Evolutionary conservation across 2,113 vertebrate species (phyloP), one percentile per base, ranked within the genome.

Genomic region (Lampris incognitus): DNA sequence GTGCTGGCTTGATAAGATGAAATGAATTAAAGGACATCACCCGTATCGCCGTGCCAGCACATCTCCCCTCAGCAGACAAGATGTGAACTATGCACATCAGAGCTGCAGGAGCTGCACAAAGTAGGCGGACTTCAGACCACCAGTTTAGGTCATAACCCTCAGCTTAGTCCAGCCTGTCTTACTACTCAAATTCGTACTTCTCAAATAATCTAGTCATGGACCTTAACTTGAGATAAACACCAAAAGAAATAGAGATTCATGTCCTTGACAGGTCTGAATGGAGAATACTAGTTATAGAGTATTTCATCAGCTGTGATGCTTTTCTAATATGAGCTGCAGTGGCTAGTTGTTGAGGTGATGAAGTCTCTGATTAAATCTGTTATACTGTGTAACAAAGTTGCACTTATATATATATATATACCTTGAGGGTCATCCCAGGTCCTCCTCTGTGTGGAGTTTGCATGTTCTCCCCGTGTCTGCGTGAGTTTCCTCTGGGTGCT

Each of bases 21-120:
- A 86, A 86, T 52, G 66, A 78, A 81, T 89, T 85, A 91, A 91
- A 92, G 88, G 89, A 83, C 89, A 88, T 89, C 83, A 86, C 85
- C 66, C 57, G 72, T 83, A 88, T 6, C 10, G 89, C 91, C 86
- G 88, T 11, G 76, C 61, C 81, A 86, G 89, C 87, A 89, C 66
- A 74, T 91, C 68, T 44, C 55, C 86, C 75, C 69, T 74, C 65
- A 36, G 72, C 58, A 69, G 52, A 50, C 49, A 72, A 60, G 68
- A 79, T 63, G 59, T 79, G 56, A 74, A 87, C 86, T 74, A 85
- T 78, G 88, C 79, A 88, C 87, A 83, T 85, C 69, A 85, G 76
- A 83, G 54, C 46, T 1, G n/a, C 71, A 52, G 78, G 83, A 72
- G 79, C 74, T 56, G 82, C 75, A 75, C 50, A 10, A n/a, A 64